Base-by-base conservation (phyloP, 2,113 vertebrate genomes). In the Amblyopsis rosae region DNA sequence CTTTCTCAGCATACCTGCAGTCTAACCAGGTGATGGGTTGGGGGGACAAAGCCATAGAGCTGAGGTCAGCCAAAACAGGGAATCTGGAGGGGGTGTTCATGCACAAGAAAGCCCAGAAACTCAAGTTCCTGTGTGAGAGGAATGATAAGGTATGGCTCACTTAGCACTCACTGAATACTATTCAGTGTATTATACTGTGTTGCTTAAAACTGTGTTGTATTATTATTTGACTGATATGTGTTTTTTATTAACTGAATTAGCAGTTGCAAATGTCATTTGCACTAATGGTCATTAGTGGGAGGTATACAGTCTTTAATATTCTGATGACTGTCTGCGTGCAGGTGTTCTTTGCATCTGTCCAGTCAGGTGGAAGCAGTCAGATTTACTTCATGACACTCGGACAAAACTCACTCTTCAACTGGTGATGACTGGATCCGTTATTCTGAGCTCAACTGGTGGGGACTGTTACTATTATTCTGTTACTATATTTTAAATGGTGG, bases 351-450 rank as follows among this genome's bases (percentile, higher is more conserved):
- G 94, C 95, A 13, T 96, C 96, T 0, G 94, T 93, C 49, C 92
- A 95, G 86, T 94, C 94, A 11, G 95, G 81, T 57, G 96, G 95
- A 83, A 94, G 94, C 92, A 98, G 96, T 89, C 94, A 96, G 89
- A 96, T 98, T 88, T 98, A 98, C 83, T 96, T 96, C 80, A 98
- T 98, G 96, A 98, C 95, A 55, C 93, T 98, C 17, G 95, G 96
- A 84, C 96, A 95, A 85, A 96, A 95, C 79, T 85, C 91, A 0
- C 86, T 95, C 12, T 95, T 96, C 86, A 96, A 90, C 90, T 98
- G 94, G 96, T 98, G 92, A 94, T 7, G 35, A 61, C 55, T 54
- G 54, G 12, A 77, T 67, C 19, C 35, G 16, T 62, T 19, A 1
- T 45, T 55, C 63, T 15, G 32, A 26, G 41, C 8, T 61, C 35